A percentile compares a stretch with the other conserved stretches of the same genome.
These are phyloP conservation scores for Natrix natrix DNA, from an alignment of 2,797 vertebrate genomes.

Conservation along the genomic window DNA sequence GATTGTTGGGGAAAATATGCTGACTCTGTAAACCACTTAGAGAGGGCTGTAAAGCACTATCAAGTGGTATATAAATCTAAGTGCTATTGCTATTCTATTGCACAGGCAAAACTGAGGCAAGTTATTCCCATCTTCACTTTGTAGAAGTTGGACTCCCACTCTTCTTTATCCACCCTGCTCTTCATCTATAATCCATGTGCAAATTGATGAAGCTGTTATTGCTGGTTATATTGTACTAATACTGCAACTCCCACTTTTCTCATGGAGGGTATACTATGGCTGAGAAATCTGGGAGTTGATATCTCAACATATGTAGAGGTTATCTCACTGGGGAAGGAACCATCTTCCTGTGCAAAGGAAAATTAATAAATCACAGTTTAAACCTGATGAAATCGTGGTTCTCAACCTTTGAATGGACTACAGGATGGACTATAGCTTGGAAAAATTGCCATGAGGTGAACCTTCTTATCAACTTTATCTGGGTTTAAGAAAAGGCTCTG, in stretches of 20 bases:
- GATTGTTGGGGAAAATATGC: neutral
- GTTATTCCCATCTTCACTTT: neutral
- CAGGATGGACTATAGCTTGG: neutral
- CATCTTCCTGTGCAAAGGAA: neutral
- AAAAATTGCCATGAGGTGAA: neutral
- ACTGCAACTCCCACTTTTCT: neutral
- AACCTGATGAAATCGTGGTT: neutral
- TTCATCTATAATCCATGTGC: neutral
- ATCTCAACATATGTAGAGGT: neutral
- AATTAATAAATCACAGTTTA: neutral
- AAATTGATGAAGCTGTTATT: neutral
- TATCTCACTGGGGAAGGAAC: neutral
- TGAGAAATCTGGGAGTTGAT: neutral
- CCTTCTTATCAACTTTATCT: neutral
- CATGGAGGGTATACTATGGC: neutral
- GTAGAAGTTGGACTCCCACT: no score
- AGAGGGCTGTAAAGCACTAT: neutral
- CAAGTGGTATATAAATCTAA: neutral
- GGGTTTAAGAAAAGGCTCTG: neutral
- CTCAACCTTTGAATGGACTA: neutral
- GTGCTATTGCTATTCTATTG: neutral
- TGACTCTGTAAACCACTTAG: neutral
- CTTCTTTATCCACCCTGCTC: neutral
- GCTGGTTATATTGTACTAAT: neutral
- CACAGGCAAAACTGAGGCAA: neutral